Base-by-base conservation (phyloP, 1,140 invertebrate genomes). In the Papilio helenus region DNA sequence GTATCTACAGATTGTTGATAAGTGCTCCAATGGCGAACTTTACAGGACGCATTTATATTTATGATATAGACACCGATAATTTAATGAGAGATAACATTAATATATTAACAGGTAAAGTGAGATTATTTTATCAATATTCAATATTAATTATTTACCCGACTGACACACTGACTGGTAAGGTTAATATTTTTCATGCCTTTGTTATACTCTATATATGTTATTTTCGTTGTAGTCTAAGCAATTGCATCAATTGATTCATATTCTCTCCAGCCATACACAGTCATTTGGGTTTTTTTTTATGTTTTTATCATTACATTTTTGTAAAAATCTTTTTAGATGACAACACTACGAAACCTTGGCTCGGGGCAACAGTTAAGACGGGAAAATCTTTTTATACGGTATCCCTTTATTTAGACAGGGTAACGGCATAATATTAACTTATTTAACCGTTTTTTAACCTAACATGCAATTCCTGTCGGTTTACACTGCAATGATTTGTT, bases 331-430 rank as follows among this genome's bases (percentile, higher is more conserved):
- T 39, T 79, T 76, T 42, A 80, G 79, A 79, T 16, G 26, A 79
- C 44, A 65, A 26, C n/a, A 65, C 23, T 72, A 82, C 39, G 49
- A 10, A 81, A 23, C 81, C 79, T n/a, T 89, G 85, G 86, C 79
- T 88, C 34, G 88, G 88, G n/a, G 88, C 88, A 7, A 83, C 76
- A 29, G 81, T 89, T 8, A 82, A 81, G 72, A 58, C 86, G 5
- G 82, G 81, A n/a, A 34, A 76, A 7, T 46, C 77, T 14, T 84
- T 78, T 72, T 83, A 84, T 81, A 78, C 84, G 79, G 87, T 88
- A 83, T 82, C 68, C n/a, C n/a, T 34, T 39, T 8, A 39, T 7
- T 39, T 39, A 39, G 34, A 39, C 5, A 39, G 34, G 34, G 5
- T 39, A 39, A 39, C 34, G 34, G 34, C 34, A 39, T 39, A 34